Evolutionary conservation across 2,888 invertebrate genomes (phyloP), one percentile per base, ranked within the genome.

Genomic region (Limenitis camilla): DNA sequence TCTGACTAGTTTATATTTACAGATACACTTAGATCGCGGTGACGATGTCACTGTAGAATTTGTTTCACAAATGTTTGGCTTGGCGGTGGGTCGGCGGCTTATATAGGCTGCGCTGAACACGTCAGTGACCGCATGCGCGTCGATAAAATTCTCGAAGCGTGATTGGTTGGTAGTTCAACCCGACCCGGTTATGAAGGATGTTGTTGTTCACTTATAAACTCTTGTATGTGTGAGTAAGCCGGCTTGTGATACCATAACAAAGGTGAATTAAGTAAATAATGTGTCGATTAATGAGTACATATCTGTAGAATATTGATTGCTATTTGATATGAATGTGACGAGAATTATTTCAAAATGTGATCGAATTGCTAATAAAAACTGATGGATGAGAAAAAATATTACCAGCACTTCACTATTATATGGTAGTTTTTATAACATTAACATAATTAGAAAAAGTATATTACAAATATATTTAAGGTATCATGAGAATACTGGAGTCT

Each of bases 71-170:
- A 74, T 84, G 77, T 69, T 75, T 60, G 68, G 35, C 59, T 60
- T 56, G 63, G 55, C 58, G 62, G 60, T 59, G 55, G 32, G 69
- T 62, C 64, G 53, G 47, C 56, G 50, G 71, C 47, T 83, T 87
- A 61, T 85, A 86, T 81, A 86, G 65, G 53, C 66, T 39, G 64
- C 56, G 56, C 53, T 67, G 50, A 72, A 72, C 78, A 80, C 86
- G 86, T 84, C 85, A 81, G 71, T 81, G 82, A 81, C 83, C 86
- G 87, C 81, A 79, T 81, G 83, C 85, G 82, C 84, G 86, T 75
- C 80, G 82, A 83, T 81, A 81, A 76, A 58, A 64, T 78, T 79
- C 76, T 74, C 67, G 79, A 67, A 64, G 53, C 60, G 75, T 63
- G 80, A 87, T 87, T 87, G 87, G 87, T 72, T 58, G 78, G 71